Percentiles rank a stretch among this genome's conserved stretches.
These are phyloP conservation scores for Lasioglossum baleicum DNA, from an alignment of 1,140 invertebrate species.

Conservation along the genomic window DNA sequence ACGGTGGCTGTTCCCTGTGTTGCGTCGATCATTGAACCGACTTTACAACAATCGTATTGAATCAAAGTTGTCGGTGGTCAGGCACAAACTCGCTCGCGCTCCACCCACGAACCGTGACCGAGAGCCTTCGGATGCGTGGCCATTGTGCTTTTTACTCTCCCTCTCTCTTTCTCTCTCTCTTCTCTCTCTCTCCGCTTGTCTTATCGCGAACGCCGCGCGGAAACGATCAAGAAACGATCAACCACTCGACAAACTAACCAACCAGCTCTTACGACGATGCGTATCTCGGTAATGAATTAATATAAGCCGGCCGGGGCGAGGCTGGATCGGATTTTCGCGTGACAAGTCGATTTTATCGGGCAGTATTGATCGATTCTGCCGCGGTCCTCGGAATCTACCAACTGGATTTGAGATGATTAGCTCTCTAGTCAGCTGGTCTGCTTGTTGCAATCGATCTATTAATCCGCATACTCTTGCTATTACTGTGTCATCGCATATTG, in stretches of 20 bases:
- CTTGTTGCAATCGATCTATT: too few relatives aligned
- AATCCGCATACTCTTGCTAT: too few relatives aligned
- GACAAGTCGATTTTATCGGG: constrained; percentile 1
- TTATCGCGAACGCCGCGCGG: not conserved
- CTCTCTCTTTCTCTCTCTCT: not conserved
- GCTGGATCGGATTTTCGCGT: constrained; percentile 25
- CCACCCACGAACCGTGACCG: constrained; percentile 64
- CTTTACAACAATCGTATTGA: constrained; percentile 68
- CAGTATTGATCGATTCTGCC: too few relatives aligned
- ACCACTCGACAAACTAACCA: not conserved
- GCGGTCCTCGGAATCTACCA: not conserved
- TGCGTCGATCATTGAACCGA: constrained; percentile 70
- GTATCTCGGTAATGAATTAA: constrained; percentile 27
- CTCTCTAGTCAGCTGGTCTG: too few relatives aligned
- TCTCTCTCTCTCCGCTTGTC: not conserved
- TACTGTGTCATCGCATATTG: too few relatives aligned
- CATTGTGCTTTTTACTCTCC: not conserved
- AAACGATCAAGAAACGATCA: not conserved
- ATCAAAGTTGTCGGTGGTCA: constrained; percentile 76
- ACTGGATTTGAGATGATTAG: not conserved
- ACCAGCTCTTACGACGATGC: not conserved
- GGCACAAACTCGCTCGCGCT: constrained; percentile 67
- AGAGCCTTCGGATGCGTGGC: constrained; percentile 35
- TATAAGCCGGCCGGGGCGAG: not conserved
- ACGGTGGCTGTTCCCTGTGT: constrained; percentile 41